Base-by-base conservation (phyloP, 2,113 vertebrate species). In the Mormyrus lacerda region DNA sequence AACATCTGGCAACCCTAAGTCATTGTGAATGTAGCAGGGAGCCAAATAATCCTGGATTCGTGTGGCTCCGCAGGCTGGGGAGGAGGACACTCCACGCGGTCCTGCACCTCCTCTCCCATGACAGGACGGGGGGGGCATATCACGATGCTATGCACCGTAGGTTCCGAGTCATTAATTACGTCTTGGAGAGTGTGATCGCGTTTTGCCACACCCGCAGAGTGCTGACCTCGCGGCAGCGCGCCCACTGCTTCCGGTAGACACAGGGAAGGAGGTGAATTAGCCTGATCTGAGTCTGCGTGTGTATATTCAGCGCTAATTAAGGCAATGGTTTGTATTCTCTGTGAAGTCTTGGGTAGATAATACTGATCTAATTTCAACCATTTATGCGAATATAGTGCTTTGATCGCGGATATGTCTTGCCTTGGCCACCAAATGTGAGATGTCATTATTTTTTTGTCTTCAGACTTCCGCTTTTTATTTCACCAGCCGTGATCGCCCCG, bases 91-190 rank as follows among this genome's bases (percentile, higher is more conserved):
- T 87, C 13, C 73, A 17, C 1, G 1, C n/a, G 11, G n/a, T 73
- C 88, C 89, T 89, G 82, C 35, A 31, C 39, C 69, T 21, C 27
- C 51, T 31, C 47, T 35, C 8, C 73, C 7, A 7, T 90, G 88
- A 90, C 89, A 87, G 87, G 47, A 45, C 24, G 4, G 91, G 90
- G 35, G 90, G 27, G 51, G 85, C 48, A 89, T 88, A 90, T 87
- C 90, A 53, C 83, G 51, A 76, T 82, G 55, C 88, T 45, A 89
- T 89, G 90, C 89, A 88, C 27, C 88, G 86, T n/a, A 44, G 87
- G 83, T 44, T 87, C 88, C 6, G 50, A 50, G 58, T 89, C 87
- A 85, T 91, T 91, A 91, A 90, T 87, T 90, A 53, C 65, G 19
- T 89, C 79, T 90, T 87, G 79, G 85, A 51, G 47, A n/a, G 65